Evolutionary conservation across 2,888 invertebrate species (phyloP), one percentile per base, ranked within the genome.

Genomic region (Hedya salicella): DNA sequence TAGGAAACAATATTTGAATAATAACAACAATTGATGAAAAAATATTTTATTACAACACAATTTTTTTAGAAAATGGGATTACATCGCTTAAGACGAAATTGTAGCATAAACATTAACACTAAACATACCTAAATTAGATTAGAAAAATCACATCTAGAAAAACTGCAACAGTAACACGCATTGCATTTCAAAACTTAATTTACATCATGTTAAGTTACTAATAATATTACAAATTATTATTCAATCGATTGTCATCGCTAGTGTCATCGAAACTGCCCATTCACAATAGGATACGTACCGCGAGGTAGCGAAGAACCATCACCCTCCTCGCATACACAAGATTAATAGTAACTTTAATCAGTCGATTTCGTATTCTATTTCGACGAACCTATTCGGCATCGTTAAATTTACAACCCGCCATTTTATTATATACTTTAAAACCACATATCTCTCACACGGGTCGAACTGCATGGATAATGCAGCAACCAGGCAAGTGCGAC

Each of bases 11-110:
- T n/a, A n/a, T n/a, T n/a, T n/a, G n/a, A 64, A 71, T 70, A 66
- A 71, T 62, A 68, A 65, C 54, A 60, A 68, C 69, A 36, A 67
- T 70, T 69, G 72, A 77, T 82, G 70, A 68, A 80, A 83, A 84
- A 83, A 83, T 84, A 83, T 81, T 85, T 81, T 82, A 83, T 81
- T 82, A 83, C 78, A 83, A 81, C 79, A 78, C 76, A 75, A 64
- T 76, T 77, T 71, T 70, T 79, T 81, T 81, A 78, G 76, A 83
- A 83, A 85, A 79, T 71, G 73, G 78, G 79, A 83, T 79, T 82
- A 83, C 77, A 81, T 81, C 75, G 74, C 81, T 83, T 81, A 84
- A 74, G 70, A 78, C 76, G 76, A 70, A 71, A 70, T 73, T 74
- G 68, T 72, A 79, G 73, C 74, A 76, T 75, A 80, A 77, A 76